A percentile compares a stretch with the other conserved stretches of the same genome.
Conservation (phyloP, 1,140 invertebrate species). For the Cydia splendana region DNA sequence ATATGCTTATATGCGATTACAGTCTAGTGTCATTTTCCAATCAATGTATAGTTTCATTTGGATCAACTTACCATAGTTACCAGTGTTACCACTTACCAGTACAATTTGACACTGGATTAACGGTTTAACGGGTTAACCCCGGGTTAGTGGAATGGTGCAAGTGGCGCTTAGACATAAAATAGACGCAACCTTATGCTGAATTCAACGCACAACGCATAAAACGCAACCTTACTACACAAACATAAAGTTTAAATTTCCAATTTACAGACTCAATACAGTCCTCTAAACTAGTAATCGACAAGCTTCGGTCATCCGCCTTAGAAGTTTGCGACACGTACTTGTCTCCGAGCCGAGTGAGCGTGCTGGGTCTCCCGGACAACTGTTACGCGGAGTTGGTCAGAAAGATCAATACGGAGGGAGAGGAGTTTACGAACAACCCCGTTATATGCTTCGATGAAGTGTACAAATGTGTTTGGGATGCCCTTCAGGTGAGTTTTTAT, state of each 20-base stretch:
- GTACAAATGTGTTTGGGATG: slow-evolving; percentile 85
- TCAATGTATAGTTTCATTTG: not conserved
- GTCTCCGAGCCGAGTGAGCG: slow-evolving; percentile 47
- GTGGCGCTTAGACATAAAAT: not conserved
- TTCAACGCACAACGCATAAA: too few species aligned
- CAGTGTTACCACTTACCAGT: too few species aligned
- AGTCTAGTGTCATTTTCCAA: not conserved
- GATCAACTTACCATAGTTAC: not conserved
- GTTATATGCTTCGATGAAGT: slow-evolving; percentile 93
- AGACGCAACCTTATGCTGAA: not conserved
- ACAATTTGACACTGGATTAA: too few species aligned
- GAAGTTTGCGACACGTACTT: slow-evolving; percentile 68
- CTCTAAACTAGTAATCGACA: slow-evolving; percentile 66
- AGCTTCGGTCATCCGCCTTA: slow-evolving; percentile 64
- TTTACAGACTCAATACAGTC: slow-evolving; percentile 58
- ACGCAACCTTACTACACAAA: not conserved
- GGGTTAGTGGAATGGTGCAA: too few species aligned
- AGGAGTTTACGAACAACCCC: slow-evolving; percentile 69
- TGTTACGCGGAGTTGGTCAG: slow-evolving; percentile 64
- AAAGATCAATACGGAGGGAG: slow-evolving; percentile 69
- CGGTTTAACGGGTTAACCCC: too few species aligned
- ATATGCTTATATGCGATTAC: not conserved
- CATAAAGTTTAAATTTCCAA: not conserved
- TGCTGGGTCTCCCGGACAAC: slow-evolving; percentile 59
- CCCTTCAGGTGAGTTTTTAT: slow-evolving; percentile 79